Conservation (phyloP, 2,888 invertebrate species). For the Notodromas monacha region DNA sequence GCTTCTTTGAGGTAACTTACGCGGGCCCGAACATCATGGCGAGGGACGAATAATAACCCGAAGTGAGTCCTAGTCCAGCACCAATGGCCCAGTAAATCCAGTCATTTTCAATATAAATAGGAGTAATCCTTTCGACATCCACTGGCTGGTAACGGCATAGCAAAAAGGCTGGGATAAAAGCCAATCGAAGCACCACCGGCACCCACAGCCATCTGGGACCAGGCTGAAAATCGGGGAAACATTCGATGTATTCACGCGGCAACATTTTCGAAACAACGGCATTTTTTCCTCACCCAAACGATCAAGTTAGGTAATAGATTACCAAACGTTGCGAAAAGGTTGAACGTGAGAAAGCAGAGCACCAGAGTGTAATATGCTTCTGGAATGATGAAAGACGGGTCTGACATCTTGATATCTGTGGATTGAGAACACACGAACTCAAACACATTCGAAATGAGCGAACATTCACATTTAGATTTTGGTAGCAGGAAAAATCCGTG, state of each 20-base stretch:
- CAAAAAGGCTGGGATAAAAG: slow-evolving; percentile 61
- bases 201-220: slow-evolving; percentile 38
- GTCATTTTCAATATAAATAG: slow-evolving; percentile 43
- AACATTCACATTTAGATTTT: too few relatives aligned
- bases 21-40: slow-evolving; percentile 75
- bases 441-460: too few relatives aligned
- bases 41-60: slow-evolving; percentile 68
- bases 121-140: slow-evolving; percentile 23
- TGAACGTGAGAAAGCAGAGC: slow-evolving; percentile 76
- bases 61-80: slow-evolving; percentile 42
- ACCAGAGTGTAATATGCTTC: slow-evolving; percentile 30
- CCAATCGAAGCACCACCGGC: slow-evolving; percentile 30
- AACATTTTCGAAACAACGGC: too few relatives aligned
- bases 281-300: too few relatives aligned
- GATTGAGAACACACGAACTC: too few relatives aligned
- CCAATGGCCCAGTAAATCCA: slow-evolving; percentile 42
- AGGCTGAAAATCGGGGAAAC: too few relatives aligned
- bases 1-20: too few relatives aligned
- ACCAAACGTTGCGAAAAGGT: slow-evolving; percentile 65
- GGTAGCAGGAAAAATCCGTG: too few relatives aligned
- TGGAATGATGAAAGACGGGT: slow-evolving; percentile 22
- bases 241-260: too few relatives aligned
- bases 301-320: slow-evolving; percentile 45
- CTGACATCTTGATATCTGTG: slow-evolving; percentile 24
- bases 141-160: slow-evolving; percentile 54